Evolutionary conservation across 2,888 invertebrate genomes (phyloP), one percentile per base, ranked within the genome.

Genomic region (Folsomia candida): DNA sequence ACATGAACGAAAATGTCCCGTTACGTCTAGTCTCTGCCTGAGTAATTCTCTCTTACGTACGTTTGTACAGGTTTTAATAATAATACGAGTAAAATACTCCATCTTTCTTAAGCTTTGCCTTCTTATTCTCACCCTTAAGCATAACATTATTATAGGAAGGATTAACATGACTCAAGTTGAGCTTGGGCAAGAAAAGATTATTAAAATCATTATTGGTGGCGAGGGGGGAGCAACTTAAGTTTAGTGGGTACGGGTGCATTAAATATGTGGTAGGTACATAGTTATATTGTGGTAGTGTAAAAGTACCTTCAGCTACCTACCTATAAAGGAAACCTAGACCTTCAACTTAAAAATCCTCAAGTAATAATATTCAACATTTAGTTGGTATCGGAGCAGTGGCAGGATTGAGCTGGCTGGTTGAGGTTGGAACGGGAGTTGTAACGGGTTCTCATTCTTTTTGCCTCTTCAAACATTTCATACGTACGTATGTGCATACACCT

Each of bases 361-460:
- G n/a, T n/a, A n/a, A n/a, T n/a, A n/a, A n/a, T n/a, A n/a, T n/a
- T 20, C 18, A 47, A 18, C 9, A 20, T 54, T 54, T 54, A 4
- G 54, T 54, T 54, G n/a, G n/a, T n/a, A n/a, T n/a, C n/a, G n/a
- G n/a, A n/a, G n/a, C n/a, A n/a, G n/a, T n/a, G n/a, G n/a, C n/a
- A n/a, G n/a, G n/a, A n/a, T 54, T 54, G 20, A 54, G 54, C 18
- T 54, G 37, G 14, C 18, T 54, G 37, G 14, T 9, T 37, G 14
- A 9, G 37, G 26, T 26, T 28, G 58, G n/a, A 66, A 70, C 70
- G 70, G 66, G 66, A 66, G 67, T 67, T 60, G 14, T 70, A 70
- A 70, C 70, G 70, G 70, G 67, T 70, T 70, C 67, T 51, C 61
- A 25, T 69, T 69, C 64, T 64, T 69, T 54, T 64, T 64, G 64